phyloP scores from a whole-genome alignment of 1,140 invertebrate species.

The Temnothorax nylanderi region DNA sequence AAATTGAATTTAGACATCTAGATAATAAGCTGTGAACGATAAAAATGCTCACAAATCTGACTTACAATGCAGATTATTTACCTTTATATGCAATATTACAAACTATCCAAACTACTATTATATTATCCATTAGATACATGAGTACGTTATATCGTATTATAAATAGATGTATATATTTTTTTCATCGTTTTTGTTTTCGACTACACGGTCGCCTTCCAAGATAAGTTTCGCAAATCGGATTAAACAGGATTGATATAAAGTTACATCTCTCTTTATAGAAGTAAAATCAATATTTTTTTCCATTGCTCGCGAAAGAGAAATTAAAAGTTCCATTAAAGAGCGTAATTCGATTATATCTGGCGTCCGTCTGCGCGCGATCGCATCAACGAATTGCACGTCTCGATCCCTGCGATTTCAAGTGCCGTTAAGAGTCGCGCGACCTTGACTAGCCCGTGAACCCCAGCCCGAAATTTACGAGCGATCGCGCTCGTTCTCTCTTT shows the following conservation, averaged over 20 bases:
- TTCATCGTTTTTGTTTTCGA: neutral
- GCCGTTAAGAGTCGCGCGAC: constrained; percentile 47
- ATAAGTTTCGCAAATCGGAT: neutral
- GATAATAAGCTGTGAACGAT: neutral
- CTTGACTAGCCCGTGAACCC: constrained; percentile 64
- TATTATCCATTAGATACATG: neutral
- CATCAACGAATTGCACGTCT: neutral
- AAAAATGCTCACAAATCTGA: neutral
- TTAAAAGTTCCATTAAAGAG: neutral
- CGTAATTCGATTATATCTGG: neutral
- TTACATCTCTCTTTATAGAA: neutral
- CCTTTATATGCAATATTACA: neutral
- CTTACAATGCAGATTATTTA: neutral
- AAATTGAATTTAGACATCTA: neutral
- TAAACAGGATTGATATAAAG: neutral
- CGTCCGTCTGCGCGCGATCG: neutral
- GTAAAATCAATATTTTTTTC: neutral
- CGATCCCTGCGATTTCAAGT: neutral
- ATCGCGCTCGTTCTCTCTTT: neutral
- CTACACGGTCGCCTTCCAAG: neutral
- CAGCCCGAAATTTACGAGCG: constrained; percentile 59
- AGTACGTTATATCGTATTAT: neutral
- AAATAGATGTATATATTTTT: neutral
- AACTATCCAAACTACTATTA: neutral
- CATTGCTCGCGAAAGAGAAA: neutral